These are phyloP conservation scores for Poecilia velifera DNA, from an alignment of 2,797 vertebrate genomes.

Conservation along the genomic window DNA sequence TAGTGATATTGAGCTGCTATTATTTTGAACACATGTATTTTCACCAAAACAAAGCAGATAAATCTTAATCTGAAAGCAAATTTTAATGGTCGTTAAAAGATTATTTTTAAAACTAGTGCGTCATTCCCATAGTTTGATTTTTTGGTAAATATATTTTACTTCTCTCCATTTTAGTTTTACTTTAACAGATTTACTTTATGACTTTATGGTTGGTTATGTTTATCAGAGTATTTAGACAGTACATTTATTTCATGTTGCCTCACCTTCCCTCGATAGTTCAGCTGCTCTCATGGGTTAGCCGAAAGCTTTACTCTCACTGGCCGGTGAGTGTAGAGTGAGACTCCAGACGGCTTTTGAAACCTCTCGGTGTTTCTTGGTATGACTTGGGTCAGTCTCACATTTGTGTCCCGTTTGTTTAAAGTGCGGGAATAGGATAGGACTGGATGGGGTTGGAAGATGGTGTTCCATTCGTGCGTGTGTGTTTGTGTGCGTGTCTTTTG, in stretches of 20 bases:
- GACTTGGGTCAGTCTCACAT: constrained; percentile 57
- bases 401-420: constrained; percentile 60
- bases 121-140: constrained; percentile 32
- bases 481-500: constrained; percentile 24
- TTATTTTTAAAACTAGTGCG: background rate
- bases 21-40: background rate
- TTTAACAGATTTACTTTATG: constrained; percentile 15
- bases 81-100: background rate
- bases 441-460: constrained; percentile 46
- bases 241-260: constrained; percentile 88
- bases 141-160: constrained; percentile 14
- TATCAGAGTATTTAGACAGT: constrained; percentile 12
- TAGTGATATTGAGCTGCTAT: background rate
- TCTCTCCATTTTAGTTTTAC: background rate
- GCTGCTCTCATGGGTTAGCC: constrained; percentile 87
- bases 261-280: constrained; percentile 86
- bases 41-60: background rate
- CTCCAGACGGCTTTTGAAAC: constrained; percentile 72
- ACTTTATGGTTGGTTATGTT: constrained; percentile 21
- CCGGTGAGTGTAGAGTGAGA: constrained; percentile 84
- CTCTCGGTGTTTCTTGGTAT: constrained; percentile 67
- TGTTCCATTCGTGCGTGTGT: constrained; percentile 49
- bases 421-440: constrained; percentile 43
- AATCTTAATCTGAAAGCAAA: background rate
- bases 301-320: constrained; percentile 94